Percentiles rank a stretch among this genome's conserved stretches.
These are phyloP conservation scores for Zapus hudsonius DNA, from an alignment of 2,113 vertebrate species.

Conservation along the genomic window DNA sequence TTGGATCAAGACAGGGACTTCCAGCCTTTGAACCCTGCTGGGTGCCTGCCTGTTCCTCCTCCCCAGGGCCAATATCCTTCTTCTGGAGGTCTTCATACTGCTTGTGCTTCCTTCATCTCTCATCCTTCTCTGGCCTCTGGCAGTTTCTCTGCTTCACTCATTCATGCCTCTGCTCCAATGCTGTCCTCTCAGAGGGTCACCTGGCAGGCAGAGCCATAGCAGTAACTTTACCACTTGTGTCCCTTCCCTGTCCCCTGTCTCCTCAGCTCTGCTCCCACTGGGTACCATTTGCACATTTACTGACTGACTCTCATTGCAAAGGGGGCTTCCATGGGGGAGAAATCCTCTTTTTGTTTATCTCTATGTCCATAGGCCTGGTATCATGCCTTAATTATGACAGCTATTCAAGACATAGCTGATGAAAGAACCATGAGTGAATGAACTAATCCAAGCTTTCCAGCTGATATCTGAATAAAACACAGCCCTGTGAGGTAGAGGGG, in stretches of 20 bases:
- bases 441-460: not conserved
- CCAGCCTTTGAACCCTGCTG: fast-evolving
- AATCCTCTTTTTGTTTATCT: not conserved
- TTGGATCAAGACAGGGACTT: not conserved
- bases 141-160: not conserved
- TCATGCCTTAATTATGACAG: not conserved
- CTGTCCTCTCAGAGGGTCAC: not conserved
- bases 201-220: too few relatives aligned
- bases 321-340: not conserved
- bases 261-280: not conserved
- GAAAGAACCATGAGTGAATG: not conserved
- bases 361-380: not conserved
- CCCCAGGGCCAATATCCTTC: not conserved
- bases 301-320: not conserved
- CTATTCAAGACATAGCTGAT: not conserved
- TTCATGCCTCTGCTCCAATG: not conserved
- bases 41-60: not conserved
- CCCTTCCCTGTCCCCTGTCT: not conserved
- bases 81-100: too few relatives aligned
- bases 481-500: not conserved
- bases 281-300: not conserved
- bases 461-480: not conserved
- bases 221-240: too few relatives aligned
- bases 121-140: not conserved
- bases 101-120: too few relatives aligned